A percentile compares a stretch with the other conserved stretches of the same genome.
These are phyloP conservation scores for Poecile atricapillus DNA, from an alignment of 2,113 vertebrate species.

Conservation along the genomic window DNA sequence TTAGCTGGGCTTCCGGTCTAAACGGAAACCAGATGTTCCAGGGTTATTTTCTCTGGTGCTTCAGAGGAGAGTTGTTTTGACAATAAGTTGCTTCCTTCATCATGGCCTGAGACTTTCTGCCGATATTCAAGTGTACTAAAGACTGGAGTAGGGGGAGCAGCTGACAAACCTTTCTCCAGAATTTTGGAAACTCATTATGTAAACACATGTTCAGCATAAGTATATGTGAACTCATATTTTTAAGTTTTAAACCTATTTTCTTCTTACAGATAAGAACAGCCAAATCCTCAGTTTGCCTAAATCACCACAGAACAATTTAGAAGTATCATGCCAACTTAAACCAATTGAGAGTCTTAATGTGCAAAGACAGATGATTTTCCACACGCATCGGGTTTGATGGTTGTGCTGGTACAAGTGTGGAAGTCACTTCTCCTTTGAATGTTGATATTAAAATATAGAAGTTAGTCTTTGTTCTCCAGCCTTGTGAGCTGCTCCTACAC, in stretches of 20 bases:
- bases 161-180: neutral
- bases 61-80: neutral
- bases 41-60: constrained; percentile 21
- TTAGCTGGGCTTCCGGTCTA: neutral
- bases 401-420: neutral
- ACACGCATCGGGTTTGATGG: neutral
- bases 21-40: neutral
- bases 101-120: neutral
- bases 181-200: neutral
- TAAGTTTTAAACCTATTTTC: neutral
- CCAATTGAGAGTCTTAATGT: neutral
- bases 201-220: neutral
- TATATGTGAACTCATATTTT: neutral
- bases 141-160: neutral
- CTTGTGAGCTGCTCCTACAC: neutral
- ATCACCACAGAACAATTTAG: neutral
- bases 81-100: neutral
- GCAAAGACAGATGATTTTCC: neutral
- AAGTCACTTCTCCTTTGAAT: neutral
- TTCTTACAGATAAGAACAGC: neutral
- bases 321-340: neutral
- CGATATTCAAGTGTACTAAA: neutral
- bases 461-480: neutral
- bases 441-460: neutral
- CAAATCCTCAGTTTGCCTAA: neutral